A percentile compares a stretch with the other conserved stretches of the same genome.
phyloP scores from a whole-genome alignment of 2,113 vertebrate species.

The Osmerus eperlanus region DNA sequence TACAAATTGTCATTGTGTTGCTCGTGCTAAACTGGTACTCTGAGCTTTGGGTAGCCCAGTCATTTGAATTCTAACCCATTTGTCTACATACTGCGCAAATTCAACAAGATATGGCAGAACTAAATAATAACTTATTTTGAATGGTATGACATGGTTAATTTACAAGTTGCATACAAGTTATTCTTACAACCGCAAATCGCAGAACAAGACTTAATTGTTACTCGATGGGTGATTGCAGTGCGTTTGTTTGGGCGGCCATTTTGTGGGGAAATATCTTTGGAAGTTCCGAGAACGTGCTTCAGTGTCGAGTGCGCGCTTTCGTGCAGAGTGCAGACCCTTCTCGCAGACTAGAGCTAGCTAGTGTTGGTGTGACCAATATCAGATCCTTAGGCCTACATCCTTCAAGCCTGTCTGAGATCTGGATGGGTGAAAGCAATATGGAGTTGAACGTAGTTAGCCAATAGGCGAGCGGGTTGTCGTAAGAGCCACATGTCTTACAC shows the following conservation, averaged over 20 bases:
- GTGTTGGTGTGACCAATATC: slow-evolving; percentile 34
- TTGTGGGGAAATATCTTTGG: slow-evolving; percentile 67
- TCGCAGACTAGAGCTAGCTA: slow-evolving; percentile 12
- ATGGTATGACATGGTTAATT: neutral
- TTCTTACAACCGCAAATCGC: too few relatives aligned
- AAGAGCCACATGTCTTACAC: too few relatives aligned
- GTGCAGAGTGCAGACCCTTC: slow-evolving; percentile 70
- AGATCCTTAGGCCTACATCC: too few relatives aligned
- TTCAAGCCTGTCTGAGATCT: too few relatives aligned
- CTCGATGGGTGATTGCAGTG: slow-evolving; percentile 8
- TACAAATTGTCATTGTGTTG: neutral
- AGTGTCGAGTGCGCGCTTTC: slow-evolving; percentile 62
- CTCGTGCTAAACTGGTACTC: neutral
- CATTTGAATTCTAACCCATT: too few relatives aligned
- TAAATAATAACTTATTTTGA: neutral
- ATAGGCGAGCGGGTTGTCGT: too few relatives aligned
- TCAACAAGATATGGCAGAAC: too few relatives aligned
- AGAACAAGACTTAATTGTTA: too few relatives aligned
- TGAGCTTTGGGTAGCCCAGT: neutral
- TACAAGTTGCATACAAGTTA: too few relatives aligned
- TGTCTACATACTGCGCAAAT: too few relatives aligned
- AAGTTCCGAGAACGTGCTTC: slow-evolving; percentile 53
- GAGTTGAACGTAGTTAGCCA: too few relatives aligned
- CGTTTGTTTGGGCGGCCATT: slow-evolving; percentile 78
- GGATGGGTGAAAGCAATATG: too few relatives aligned